Evolutionary conservation across 37 sponge, comb jelly and placozoan genomes (phyloP).

Genomic region (Aplysina aerophoba): DNA sequence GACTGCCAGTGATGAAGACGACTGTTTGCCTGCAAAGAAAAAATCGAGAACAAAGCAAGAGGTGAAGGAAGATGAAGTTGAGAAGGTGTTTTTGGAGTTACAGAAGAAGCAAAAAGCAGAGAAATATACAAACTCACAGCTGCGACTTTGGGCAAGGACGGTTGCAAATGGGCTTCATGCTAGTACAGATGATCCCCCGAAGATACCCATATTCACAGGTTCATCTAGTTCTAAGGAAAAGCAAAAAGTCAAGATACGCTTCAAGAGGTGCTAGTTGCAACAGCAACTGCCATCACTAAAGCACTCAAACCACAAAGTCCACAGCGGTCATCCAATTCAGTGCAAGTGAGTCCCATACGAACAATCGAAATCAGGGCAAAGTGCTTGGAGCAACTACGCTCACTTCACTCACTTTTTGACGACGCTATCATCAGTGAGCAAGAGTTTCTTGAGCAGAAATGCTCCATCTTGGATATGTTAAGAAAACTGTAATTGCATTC

Average conservation of each 20-base stretch:
- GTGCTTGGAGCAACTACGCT: conserved; percentile 48
- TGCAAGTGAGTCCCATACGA: conserved; percentile 20
- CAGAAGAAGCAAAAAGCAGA: conserved; percentile 36
- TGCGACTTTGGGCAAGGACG: conserved; percentile 47
- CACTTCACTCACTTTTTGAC: conserved; percentile 45
- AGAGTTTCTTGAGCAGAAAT: conserved; percentile 45
- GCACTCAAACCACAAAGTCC: too few relatives aligned
- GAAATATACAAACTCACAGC: conserved; percentile 29
- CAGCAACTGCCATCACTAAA: too few relatives aligned
- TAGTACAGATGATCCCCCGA: conserved; percentile 40
- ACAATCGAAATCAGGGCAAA: conserved; percentile 41
- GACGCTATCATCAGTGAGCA: conserved; percentile 35
- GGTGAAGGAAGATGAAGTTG: conserved; percentile 45
- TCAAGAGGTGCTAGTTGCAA: too few relatives aligned
- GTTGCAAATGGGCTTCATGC: conserved; percentile 15
- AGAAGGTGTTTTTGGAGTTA: conserved; percentile 26
- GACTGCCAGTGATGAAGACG: not conserved
- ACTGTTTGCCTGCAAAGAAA: too few relatives aligned
- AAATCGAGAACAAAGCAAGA: not conserved
- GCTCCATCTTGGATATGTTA: conserved; percentile 6
- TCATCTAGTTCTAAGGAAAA: too few relatives aligned
- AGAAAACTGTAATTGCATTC: not conserved
- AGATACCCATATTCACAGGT: conserved; percentile 37
- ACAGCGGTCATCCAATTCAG: too few relatives aligned
- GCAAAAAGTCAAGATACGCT: too few relatives aligned